Base-by-base conservation (phyloP, 2,113 vertebrate species). In the Trachemys scripta region DNA sequence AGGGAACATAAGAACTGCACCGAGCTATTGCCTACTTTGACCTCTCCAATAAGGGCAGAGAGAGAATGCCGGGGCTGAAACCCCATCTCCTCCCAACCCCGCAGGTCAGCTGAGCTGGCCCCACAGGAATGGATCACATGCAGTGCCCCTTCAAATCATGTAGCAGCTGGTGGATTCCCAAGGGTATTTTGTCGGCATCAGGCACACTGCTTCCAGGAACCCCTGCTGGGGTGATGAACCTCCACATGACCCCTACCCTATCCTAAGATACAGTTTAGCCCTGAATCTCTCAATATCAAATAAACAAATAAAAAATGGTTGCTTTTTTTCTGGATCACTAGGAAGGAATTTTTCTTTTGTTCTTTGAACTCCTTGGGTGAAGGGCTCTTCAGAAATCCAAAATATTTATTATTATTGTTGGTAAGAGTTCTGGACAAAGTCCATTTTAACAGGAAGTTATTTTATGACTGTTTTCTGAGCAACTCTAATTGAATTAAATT, bases 391-490 rank as follows among this genome's bases (percentile, higher is more conserved):
- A 95, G 76, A 90, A 93, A 79, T 69, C 2, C 42, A 79, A 69
- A 0, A 69, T 82, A 84, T 53, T 93, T 86, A 27, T 38, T 94
- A 38, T 94, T 95, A n/a, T 88, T 82, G 87, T 91, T 94, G 69
- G 78, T 83, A 91, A 80, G 49, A 93, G 10, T 83, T 78, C 65
- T 45, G 10, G 53, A 57, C 91, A 92, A 90, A 95, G 81, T 80
- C 54, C 54, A 90, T 87, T 87, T 93, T 88, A 86, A 87, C 72
- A 84, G 82, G 95, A 97, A 65, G 47, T 75, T 69, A 20, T 94
- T 94, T 92, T 57, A 84, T 80, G 5, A 38, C 69, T 80, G 1
- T 76, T 50, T 91, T 90, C n/a, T 82, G n/a, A 91, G 79, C 14
- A 81, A 25, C 42, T 57, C 50, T 91, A 88, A 90, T 56, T 3